These are phyloP conservation scores for Phoeniculus purpureus DNA, from an alignment of 2,797 vertebrate genomes.

Conservation along the genomic window DNA sequence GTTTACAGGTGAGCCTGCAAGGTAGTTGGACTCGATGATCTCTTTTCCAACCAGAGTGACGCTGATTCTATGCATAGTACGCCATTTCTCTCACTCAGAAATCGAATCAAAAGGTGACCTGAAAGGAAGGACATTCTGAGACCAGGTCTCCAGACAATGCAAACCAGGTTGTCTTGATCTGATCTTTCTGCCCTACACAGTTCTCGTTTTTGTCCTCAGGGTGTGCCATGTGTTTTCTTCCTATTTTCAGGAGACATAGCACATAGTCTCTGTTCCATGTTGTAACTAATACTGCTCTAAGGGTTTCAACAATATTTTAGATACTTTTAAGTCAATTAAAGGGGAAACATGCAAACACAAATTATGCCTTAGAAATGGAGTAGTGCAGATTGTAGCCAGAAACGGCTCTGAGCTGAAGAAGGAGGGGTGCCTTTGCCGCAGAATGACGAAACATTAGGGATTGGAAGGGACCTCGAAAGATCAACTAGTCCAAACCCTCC, in stretches of 20 bases:
- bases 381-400: accelerated
- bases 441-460: too few species aligned
- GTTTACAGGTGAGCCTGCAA: too few species aligned
- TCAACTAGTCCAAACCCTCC: too few species aligned
- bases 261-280: neutral
- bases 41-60: too few species aligned
- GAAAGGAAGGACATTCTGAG: neutral
- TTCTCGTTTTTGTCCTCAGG: neutral
- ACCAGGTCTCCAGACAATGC: neutral
- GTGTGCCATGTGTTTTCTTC: neutral
- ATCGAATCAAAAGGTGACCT: neutral
- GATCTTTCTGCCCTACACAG: neutral
- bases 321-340: neutral
- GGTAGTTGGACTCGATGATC: too few species aligned
- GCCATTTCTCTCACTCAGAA: neutral
- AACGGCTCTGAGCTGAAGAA: neutral
- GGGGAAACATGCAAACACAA: accelerated
- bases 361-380: neutral
- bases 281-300: accelerated
- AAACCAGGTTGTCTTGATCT: neutral
- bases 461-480: too few species aligned
- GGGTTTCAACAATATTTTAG: neutral
- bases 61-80: too few species aligned
- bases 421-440: accelerated
- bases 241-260: accelerated